Base-by-base conservation (phyloP, 2,797 vertebrate genomes). In the Carduelis carduelis region DNA sequence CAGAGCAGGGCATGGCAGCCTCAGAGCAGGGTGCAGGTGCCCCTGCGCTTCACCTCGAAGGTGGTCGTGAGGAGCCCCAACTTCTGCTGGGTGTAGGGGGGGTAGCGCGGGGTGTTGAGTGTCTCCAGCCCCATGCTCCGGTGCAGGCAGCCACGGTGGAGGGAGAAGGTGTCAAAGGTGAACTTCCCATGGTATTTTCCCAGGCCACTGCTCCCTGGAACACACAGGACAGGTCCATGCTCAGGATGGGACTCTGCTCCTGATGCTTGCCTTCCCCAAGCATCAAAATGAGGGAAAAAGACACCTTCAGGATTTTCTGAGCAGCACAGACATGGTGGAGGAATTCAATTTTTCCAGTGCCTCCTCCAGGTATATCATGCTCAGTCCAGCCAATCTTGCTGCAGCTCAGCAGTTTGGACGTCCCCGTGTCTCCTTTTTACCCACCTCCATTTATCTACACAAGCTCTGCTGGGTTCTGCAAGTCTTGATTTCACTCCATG, bases 181-280 rank as follows among this genome's bases (percentile, higher is more conserved):
- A 98, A 99, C 91, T 97, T 99, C 41, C 99, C 99, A 0, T 99
- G 99, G 92, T 99, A 99, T 50, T 39, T 98, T 53, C 99, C 99
- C 82, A 98, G 97, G 2, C 99, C 99, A 0, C 99, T 99, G 88
- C 87, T 95, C 14, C 96, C 96, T 96, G 78, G 24, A 92, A 94
- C 19, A 70, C 44, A 94, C 21, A 63, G 75, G 23, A 71, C 46
- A 32, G 23, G n/a, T 50, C 23, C 8, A 1, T 8, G 46, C 53
- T 46, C 14, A 63, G n/a, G 52, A 30, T 0, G 0, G 39, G 52
- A 37, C 30, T 24, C 66, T 8, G 32, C 23, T 72, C 24, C 28
- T 34, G 50, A 15, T 37, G 35, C 44, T 60, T 60, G 59, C 63
- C 41, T 53, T 12, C 27, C 8, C 28, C 23, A 2, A 68, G 47